Evolutionary conservation across 1,140 invertebrate genomes (phyloP), one percentile per base, ranked within the genome.

Genomic region (Hycleus cichorii): DNA sequence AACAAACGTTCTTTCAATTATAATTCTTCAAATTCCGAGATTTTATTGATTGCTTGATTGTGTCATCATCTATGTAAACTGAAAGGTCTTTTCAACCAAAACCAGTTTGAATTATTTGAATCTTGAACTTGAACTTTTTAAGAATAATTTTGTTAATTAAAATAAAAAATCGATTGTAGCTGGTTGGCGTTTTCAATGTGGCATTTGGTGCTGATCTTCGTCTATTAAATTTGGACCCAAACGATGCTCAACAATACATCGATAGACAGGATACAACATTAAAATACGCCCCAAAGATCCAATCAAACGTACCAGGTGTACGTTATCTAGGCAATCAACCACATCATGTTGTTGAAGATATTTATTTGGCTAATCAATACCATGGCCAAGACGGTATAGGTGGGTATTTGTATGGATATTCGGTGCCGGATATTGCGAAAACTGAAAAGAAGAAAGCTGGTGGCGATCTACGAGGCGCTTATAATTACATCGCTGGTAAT

Each of bases 291-390:
- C 77, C 77, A 2, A 78, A 79, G 64, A 72, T 78, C 2, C 77
- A 78, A 57, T 74, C 75, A 49, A 73, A 75, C 3, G 65, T 78
- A 45, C 76, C 76, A 6, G 75, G 75, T 46, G 71, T 76, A 3
- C 63, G 74, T 50, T 73, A 71, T 63, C 68, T 70, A 75, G 60
- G 83, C 46, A 77, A 83, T 47, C 80, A 83, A 68, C 78, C 81
- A 3, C 78, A 83, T n/a, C 78, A 84, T 6, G 83, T 82, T 49
- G 72, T 81, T 18, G 82, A 85, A 72, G 82, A 84, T 73, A 81
- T 83, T 25, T 84, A 84, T 65, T 70, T 81, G 49, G 83, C 82
- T 2, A 77, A 78, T 57, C 83, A 85, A 66, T 85, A 78, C 64
- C 83, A 85, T 61, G 83, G 83, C 0, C 83, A 85, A 70, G 70